Evolutionary conservation across 2,888 invertebrate species (phyloP).

Genomic region (Eupeodes latifasciatus): DNA sequence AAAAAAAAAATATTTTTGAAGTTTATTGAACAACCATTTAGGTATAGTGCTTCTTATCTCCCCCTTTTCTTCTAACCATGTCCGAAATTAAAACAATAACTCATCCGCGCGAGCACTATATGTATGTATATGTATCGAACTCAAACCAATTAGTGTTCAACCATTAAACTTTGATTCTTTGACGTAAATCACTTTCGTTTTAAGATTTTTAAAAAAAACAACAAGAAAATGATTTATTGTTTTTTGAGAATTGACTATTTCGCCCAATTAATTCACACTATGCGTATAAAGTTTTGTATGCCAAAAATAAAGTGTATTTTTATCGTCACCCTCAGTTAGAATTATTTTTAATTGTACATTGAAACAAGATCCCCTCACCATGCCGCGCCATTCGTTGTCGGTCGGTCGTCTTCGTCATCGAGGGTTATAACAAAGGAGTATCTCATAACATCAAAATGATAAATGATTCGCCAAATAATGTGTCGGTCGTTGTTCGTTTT

Average conservation of each 20-base stretch:
- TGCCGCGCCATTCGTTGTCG: no score
- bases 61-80: neutral
- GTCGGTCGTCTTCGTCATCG: no score
- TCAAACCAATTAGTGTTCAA: conserved; percentile 60
- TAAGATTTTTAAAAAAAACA: conserved; percentile 14
- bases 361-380: neutral
- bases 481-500: conserved; percentile 29
- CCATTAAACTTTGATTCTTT: conserved; percentile 46
- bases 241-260: conserved; percentile 37
- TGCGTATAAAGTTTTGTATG: neutral
- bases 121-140: conserved; percentile 25
- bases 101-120: conserved; percentile 28
- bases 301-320: conserved; percentile 7
- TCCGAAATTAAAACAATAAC: conserved; percentile 17
- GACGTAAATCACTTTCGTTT: conserved; percentile 55
- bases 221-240: conserved; percentile 55
- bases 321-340: neutral
- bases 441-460: conserved; percentile 46
- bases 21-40: conserved; percentile 20
- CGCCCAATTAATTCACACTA: conserved; percentile 58
- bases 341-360: neutral
- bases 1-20: conserved; percentile 5
- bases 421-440: no score
- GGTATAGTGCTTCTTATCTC: neutral
- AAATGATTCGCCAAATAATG: conserved; percentile 68